Percentiles rank a stretch among this genome's conserved stretches.
phyloP scores from a whole-genome alignment of 2,888 invertebrate species.

The Luperina nickerlii region DNA sequence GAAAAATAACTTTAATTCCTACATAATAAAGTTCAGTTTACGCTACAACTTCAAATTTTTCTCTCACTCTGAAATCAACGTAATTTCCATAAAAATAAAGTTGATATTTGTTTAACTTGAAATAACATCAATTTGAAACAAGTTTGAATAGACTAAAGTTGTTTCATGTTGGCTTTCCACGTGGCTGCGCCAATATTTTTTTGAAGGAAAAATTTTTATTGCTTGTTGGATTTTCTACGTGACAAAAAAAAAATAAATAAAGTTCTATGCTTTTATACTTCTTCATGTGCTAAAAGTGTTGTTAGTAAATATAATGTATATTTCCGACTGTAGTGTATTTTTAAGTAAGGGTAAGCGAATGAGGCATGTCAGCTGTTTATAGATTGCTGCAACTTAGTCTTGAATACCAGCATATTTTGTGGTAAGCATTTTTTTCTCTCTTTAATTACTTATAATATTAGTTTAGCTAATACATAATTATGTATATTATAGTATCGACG shows the following conservation, averaged over 20 bases:
- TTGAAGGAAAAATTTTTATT: not conserved
- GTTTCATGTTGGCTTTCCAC: not conserved
- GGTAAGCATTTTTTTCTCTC: no score
- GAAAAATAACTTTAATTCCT: no score
- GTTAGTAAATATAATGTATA: not conserved
- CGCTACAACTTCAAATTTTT: no score
- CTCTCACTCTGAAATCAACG: no score
- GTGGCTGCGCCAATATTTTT: constrained; percentile 1
- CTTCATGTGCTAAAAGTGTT: not conserved
- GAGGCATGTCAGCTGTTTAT: not conserved
- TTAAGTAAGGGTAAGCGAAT: not conserved
- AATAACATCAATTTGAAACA: no score
- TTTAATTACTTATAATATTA: no score
- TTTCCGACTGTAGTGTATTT: not conserved
- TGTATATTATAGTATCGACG: no score
- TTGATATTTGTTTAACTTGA: no score
- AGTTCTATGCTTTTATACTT: no score
- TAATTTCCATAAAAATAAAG: no score
- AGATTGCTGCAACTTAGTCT: not conserved
- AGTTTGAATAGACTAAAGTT: not conserved
- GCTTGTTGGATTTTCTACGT: not conserved
- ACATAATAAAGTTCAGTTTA: no score
- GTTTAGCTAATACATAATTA: no score
- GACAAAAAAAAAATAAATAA: not conserved
- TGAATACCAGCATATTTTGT: not conserved